Evolutionary conservation across 2,113 vertebrate species (phyloP), one percentile per base, ranked within the genome.

Genomic region (Prochilodus magdalenae): DNA sequence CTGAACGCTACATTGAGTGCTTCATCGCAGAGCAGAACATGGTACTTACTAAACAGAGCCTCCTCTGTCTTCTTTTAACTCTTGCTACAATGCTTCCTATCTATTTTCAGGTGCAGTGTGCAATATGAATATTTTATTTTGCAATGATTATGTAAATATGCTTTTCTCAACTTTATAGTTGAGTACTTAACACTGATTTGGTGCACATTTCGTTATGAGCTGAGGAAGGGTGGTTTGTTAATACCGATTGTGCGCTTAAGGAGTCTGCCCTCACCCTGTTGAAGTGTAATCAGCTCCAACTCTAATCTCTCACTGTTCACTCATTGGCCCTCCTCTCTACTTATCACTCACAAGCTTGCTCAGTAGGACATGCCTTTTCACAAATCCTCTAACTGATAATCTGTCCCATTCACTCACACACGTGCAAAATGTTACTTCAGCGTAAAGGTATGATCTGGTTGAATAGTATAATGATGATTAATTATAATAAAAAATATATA

Each of bases 21-120:
- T 96, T 95, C 83, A 95, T 95, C 10, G 95, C 95, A 0, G 95
- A 96, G 33, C 96, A 96, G 88, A 97, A 96, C 83, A 94, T 96
- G 96, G 95, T 96, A 29, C 8, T 44, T 44, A 44, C 3, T 36
- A 36, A 44, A 4, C 40, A 44, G 49, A 51, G 49, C 49, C 49
- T 51, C 0, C 16, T 14, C 49, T 51, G 13, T 16, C 16, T 51
- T 51, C 29, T 55, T 1, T 57, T 70, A 44, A 44, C 5, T 7
- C 4, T 10, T 44, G 4, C 4, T 44, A 10, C 5, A 44, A 44
- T 8, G 4, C 40, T 8, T 5, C 4, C 4, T 10, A 44, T 11
- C 4, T 10, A 10, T 44, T 44, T 44, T 44, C 40, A 44, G 40
- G 8, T 7, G 40, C 4, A 10, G 4, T 44, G 40, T 3, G 33